Conservation (phyloP, 2,113 vertebrate genomes). For the Daphoenositta chrysoptera region DNA sequence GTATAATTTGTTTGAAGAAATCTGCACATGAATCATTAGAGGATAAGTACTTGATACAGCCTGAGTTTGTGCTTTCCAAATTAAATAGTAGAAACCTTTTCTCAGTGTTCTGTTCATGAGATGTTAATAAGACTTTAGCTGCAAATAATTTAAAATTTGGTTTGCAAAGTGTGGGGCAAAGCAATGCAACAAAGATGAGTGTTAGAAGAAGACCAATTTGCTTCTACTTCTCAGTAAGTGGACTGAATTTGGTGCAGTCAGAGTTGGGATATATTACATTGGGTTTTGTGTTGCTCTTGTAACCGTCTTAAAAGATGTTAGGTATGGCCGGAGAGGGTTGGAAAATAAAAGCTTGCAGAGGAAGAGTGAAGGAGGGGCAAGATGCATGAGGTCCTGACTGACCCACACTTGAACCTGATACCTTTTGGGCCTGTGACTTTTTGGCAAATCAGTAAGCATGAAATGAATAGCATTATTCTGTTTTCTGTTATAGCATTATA, state of each 20-base stretch:
- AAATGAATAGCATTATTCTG: neutral
- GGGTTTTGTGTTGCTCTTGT: neutral
- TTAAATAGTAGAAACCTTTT: neutral
- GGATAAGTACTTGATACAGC: neutral
- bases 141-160: neutral
- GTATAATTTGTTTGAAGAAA: neutral
- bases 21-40: neutral
- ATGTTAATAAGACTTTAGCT: neutral
- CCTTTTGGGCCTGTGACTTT: neutral
- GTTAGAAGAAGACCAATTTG: neutral
- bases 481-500: neutral
- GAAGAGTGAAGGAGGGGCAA: neutral
- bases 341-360: neutral
- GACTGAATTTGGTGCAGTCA: neutral
- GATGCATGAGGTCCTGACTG: neutral
- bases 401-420: neutral
- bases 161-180: neutral
- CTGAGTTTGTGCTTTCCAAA: neutral
- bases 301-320: neutral
- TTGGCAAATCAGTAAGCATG: neutral
- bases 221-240: neutral
- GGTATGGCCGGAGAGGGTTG: accelerated
- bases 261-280: neutral
- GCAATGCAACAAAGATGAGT: neutral
- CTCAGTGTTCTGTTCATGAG: neutral